Base-by-base conservation (phyloP, 1,140 invertebrate species). In the Coelopa frigida region DNA sequence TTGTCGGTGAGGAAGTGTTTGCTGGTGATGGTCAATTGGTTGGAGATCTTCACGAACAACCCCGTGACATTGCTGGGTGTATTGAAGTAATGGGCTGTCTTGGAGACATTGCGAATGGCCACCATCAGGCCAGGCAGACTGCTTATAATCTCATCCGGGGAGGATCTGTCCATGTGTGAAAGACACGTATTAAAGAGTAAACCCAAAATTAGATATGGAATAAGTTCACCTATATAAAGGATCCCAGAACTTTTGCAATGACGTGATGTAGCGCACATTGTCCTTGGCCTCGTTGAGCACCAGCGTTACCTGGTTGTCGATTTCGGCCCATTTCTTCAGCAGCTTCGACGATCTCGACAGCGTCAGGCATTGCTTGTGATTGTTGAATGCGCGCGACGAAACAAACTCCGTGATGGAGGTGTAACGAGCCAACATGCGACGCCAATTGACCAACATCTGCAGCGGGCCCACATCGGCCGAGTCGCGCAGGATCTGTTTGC, bases 191-290 rank as follows among this genome's bases (percentile, higher is more conserved):
- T 7, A 29, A 38, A 17, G 5, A 17, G 31, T 14, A 33, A 33
- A 33, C 31, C 3, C 17, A 14, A 14, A 33, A 33, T 17, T 33
- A 33, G 3, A 17, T 8, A 14, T 33, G 5, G 3, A 4, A 14
- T 33, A 33, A 3, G 15, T 17, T 29, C 54, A 61, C 59, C 59
- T 53, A 59, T 92, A 90, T 14, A 95, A 73, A 0, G 88, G 87
- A 56, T 87, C 79, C 59, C 84, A 90, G 67, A 87, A 92, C 67
- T 85, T 85, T 60, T 92, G 86, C 49, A 94, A 72, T 32, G 85
- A 83, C 56, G 89, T 87, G 41, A 95, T 76, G 70, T 89, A 94
- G 56, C 85, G 87, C 0, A 93, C 83, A 68, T 93, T 94, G 68
- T 94, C 89, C 57, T 81, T 81, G 1, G 89, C 83, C 71, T 93